A percentile compares a stretch with the other conserved stretches of the same genome.
phyloP scores from a whole-genome alignment of 2,797 vertebrate species.

The Cossypha polioptera region DNA sequence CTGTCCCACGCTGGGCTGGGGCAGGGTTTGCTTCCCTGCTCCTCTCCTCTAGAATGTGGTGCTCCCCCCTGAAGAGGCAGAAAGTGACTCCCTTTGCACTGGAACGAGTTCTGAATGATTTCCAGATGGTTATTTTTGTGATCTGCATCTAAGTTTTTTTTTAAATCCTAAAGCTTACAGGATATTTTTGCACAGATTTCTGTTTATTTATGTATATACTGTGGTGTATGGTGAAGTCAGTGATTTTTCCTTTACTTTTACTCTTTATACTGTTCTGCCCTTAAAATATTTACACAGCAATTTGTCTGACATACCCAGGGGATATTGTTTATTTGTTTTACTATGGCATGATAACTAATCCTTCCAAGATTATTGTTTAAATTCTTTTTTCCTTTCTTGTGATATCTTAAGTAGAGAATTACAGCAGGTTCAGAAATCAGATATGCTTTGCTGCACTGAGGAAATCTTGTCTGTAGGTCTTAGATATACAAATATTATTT shows the following conservation, averaged over 20 bases:
- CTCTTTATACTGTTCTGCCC: not conserved
- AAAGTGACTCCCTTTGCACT: not conserved
- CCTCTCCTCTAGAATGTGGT: not conserved
- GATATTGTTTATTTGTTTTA: constrained; percentile 51
- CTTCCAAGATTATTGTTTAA: not conserved
- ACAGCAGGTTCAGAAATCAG: constrained; percentile 24
- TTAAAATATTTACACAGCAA: constrained; percentile 55
- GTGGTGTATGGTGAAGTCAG: not conserved
- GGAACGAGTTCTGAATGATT: not conserved
- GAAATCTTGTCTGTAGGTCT: constrained; percentile 43
- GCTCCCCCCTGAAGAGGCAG: not conserved
- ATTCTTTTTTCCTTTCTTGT: constrained; percentile 23
- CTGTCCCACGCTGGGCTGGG: not conserved
- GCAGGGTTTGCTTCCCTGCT: not conserved
- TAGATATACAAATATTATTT: constrained; percentile 11
- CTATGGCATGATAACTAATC: constrained; percentile 31
- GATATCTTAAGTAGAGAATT: constrained; percentile 14
- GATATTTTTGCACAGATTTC: not conserved
- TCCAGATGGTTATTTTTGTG: not conserved
- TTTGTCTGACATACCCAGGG: constrained; percentile 35
- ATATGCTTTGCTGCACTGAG: constrained; percentile 7
- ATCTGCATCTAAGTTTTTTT: not conserved
- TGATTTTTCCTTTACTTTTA: not conserved
- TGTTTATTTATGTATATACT: not conserved
- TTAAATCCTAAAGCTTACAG: not conserved